Percentiles rank a stretch among this genome's conserved stretches.
phyloP scores from a whole-genome alignment of 2,113 vertebrate genomes.

The Spheniscus mendiculus region DNA sequence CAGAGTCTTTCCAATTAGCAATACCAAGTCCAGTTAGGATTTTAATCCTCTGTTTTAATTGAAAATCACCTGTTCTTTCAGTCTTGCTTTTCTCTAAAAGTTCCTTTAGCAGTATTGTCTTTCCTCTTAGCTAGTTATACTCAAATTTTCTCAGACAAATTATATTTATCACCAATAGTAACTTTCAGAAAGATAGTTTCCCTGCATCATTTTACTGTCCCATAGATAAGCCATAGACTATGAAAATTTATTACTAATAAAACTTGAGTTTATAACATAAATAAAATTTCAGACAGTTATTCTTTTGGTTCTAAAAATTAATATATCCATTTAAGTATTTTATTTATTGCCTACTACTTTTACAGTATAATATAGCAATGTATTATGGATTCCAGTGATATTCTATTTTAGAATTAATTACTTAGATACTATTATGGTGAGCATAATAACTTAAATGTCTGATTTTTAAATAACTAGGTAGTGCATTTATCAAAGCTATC shows the following conservation, averaged over 20 bases:
- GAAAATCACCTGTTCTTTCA: not conserved
- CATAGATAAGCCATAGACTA: not conserved
- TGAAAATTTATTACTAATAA: conserved; percentile 17
- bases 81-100: not conserved
- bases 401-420: not conserved
- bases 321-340: not conserved
- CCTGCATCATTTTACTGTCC: not conserved
- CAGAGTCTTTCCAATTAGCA: not conserved
- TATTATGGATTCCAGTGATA: not conserved
- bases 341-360: not conserved
- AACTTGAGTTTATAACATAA: conserved; percentile 15
- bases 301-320: conserved; percentile 10
- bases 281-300: conserved; percentile 5
- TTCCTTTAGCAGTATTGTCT: not conserved
- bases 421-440: not conserved
- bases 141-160: not conserved
- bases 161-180: not conserved
- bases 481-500: not conserved
- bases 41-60: not conserved
- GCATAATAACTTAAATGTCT: not conserved
- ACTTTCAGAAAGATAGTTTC: not conserved
- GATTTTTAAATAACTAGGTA: not conserved
- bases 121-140: not conserved
- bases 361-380: not conserved
- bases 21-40: not conserved